A percentile compares a stretch with the other conserved stretches of the same genome.
phyloP scores from a whole-genome alignment of 2,888 invertebrate genomes.

The Cacoxenus indagator region DNA sequence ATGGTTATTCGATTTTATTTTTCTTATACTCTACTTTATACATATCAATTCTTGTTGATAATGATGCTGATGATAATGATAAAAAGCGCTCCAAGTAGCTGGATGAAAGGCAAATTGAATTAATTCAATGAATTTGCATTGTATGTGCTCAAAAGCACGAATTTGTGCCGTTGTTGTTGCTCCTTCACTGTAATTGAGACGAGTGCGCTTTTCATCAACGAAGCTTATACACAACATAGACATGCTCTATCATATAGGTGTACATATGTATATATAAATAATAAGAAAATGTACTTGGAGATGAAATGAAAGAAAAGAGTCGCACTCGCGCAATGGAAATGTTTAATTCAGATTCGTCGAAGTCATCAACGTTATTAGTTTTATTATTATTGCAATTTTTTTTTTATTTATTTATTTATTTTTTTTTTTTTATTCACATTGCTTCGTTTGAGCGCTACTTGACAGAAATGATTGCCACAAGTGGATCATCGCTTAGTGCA shows the following conservation, averaged over 20 bases:
- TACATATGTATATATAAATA: neutral
- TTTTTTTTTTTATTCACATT: too few relatives aligned
- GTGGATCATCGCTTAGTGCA: too few relatives aligned
- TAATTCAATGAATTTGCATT: constrained; percentile 68
- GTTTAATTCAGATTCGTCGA: neutral
- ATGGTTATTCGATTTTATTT: too few relatives aligned
- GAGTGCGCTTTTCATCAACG: constrained; percentile 5
- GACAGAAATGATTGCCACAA: too few relatives aligned
- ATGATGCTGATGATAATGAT: too few relatives aligned
- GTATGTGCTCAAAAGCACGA: constrained; percentile 45
- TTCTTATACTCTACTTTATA: too few relatives aligned
- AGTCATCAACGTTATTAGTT: neutral
- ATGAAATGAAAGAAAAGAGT: too few relatives aligned
- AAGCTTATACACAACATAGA: neutral
- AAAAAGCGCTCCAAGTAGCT: too few relatives aligned
- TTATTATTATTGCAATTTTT: neutral
- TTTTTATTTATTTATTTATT: too few relatives aligned
- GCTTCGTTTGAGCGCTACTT: too few relatives aligned
- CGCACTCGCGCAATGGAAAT: too few relatives aligned
- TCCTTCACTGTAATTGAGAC: neutral
- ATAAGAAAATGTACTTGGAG: neutral
- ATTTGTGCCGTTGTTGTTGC: neutral
- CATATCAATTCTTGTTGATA: too few relatives aligned
- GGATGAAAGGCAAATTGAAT: constrained; percentile 56
- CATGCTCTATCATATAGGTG: neutral